Evolutionary conservation across 2,113 vertebrate genomes (phyloP).

Genomic region (Mastomys natalensis): DNA sequence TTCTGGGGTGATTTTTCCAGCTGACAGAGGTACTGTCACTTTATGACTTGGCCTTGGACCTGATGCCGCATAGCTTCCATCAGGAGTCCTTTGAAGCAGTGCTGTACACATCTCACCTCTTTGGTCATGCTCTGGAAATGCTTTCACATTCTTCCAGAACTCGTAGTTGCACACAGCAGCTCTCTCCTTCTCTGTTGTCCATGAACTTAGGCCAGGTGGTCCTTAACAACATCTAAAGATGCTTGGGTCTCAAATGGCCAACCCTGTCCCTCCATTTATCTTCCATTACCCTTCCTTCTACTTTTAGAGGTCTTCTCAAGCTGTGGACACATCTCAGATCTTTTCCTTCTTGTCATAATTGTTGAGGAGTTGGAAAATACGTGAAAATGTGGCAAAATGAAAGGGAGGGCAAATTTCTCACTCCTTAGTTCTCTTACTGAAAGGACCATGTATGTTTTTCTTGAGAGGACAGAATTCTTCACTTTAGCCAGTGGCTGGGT

Average conservation of each 20-base stretch:
- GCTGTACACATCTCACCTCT: rapidly evolving
- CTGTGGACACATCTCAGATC: background rate
- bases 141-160: background rate
- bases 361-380: background rate
- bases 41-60: background rate
- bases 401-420: background rate
- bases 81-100: background rate
- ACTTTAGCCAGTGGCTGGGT: no score
- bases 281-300: background rate
- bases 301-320: background rate
- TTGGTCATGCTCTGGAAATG: background rate
- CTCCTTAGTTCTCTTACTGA: background rate
- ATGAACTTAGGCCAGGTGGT: background rate
- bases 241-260: background rate
- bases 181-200: background rate
- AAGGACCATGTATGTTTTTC: background rate
- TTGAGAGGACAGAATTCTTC: background rate
- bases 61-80: background rate
- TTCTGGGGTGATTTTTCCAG: background rate
- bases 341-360: background rate
- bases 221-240: background rate
- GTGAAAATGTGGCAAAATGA: background rate
- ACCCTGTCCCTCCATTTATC: background rate
- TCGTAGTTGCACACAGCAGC: background rate
- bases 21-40: background rate